These are phyloP conservation scores for Gadus chalcogrammus DNA, from an alignment of 2,113 vertebrate species.

Conservation along the genomic window DNA sequence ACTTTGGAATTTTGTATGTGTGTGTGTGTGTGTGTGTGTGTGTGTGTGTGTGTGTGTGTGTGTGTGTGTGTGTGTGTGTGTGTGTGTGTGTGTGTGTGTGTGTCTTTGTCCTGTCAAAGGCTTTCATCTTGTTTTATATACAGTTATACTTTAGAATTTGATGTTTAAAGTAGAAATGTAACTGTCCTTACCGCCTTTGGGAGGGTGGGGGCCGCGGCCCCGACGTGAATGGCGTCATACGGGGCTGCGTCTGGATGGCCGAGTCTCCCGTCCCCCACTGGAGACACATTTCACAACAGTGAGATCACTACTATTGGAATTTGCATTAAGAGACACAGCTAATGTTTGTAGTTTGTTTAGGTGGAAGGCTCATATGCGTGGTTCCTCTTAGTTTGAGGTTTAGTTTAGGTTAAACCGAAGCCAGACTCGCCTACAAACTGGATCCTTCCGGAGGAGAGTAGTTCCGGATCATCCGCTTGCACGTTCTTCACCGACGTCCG, in stretches of 20 bases:
- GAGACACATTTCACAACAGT: slow-evolving; percentile 10
- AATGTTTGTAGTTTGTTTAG: too few relatives aligned
- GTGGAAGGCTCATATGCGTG: too few relatives aligned
- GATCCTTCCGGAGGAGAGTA: slow-evolving; percentile 80
- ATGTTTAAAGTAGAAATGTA: background rate
- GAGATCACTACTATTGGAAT: background rate
- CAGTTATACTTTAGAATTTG: background rate
- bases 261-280: slow-evolving; percentile 84
- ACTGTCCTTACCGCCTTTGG: slow-evolving; percentile 77
- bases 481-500: slow-evolving; percentile 78
- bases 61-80: too few relatives aligned
- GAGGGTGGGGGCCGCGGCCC: slow-evolving; percentile 80
- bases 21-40: too few relatives aligned
- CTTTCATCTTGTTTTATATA: background rate
- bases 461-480: slow-evolving; percentile 74
- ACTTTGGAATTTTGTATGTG: too few relatives aligned
- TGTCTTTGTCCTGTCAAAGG: background rate
- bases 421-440: slow-evolving; percentile 77
- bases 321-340: background rate
- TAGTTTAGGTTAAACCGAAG: background rate
- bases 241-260: slow-evolving; percentile 82
- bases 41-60: too few relatives aligned
- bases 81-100: too few relatives aligned
- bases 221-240: slow-evolving; percentile 89
- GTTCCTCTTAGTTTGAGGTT: background rate